These are phyloP conservation scores for Tragopan temminckii DNA, from an alignment of 2,797 vertebrate genomes.

Conservation along the genomic window DNA sequence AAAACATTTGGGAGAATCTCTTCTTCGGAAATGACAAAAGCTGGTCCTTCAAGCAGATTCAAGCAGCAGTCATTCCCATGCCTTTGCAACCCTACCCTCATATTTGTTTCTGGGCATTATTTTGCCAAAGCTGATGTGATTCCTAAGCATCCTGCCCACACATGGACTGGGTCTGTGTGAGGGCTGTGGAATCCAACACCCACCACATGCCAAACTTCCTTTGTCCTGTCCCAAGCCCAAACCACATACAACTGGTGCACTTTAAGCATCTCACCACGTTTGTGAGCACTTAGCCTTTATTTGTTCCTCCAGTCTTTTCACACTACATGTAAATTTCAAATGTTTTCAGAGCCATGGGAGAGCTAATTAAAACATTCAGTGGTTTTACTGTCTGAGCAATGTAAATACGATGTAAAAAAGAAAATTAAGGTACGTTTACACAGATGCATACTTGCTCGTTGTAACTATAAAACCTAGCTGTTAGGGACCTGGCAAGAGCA, in stretches of 20 bases:
- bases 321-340: constrained; percentile 16
- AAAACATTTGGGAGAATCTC: fast-evolving
- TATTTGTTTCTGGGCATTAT: not conserved
- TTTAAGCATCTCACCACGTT: constrained; percentile 4
- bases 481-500: constrained; percentile 27
- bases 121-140: fast-evolving
- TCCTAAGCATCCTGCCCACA: constrained; percentile 7
- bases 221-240: not conserved
- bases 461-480: constrained; percentile 68
- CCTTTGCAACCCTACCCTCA: not conserved
- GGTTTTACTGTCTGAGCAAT: constrained; percentile 62
- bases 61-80: not conserved
- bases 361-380: constrained; percentile 65
- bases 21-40: not conserved
- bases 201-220: not conserved
- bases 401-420: constrained; percentile 66
- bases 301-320: constrained; percentile 13
- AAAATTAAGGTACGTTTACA: constrained; percentile 63
- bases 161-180: constrained; percentile 3
- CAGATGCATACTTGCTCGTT: constrained; percentile 64
- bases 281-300: constrained; percentile 45
- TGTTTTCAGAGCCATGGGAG: constrained; percentile 43
- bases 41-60: not conserved
- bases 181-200: constrained; percentile 45
- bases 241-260: constrained; percentile 25